A percentile compares a stretch with the other conserved stretches of the same genome.
Conservation (phyloP, 2,113 vertebrate genomes). For the Nothocercus julius region DNA sequence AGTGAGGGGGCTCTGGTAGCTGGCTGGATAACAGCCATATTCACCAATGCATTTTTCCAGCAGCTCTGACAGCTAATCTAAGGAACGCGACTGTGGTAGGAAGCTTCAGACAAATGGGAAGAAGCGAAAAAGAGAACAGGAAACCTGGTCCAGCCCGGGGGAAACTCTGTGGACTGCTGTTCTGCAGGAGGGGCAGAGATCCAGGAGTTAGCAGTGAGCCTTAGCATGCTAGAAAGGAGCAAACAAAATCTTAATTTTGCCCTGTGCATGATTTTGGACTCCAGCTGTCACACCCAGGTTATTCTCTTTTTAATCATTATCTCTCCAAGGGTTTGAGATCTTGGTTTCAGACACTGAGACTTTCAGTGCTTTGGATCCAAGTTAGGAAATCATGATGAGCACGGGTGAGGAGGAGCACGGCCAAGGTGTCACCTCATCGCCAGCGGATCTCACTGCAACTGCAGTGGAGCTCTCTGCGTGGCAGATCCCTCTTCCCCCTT, state of each 20-base stretch:
- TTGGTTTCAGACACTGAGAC: background rate
- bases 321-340: background rate
- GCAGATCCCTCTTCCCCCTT: background rate
- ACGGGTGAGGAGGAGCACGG: accelerated
- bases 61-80: background rate
- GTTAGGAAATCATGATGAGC: background rate
- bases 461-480: background rate
- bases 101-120: slow-evolving; percentile 18
- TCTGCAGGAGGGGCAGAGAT: slow-evolving; percentile 5
- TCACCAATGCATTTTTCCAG: background rate
- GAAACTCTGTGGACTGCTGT: background rate
- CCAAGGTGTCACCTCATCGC: background rate
- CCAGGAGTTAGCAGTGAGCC: background rate
- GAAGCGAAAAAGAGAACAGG: background rate
- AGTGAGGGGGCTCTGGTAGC: background rate
- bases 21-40: background rate
- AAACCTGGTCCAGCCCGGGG: background rate
- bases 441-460: background rate
- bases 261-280: accelerated
- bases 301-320: background rate
- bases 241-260: background rate
- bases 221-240: background rate
- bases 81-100: background rate
- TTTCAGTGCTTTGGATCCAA: background rate
- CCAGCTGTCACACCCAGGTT: background rate